Base-by-base conservation (phyloP, 2,797 vertebrate species). In the Hozukius guyotensis region DNA sequence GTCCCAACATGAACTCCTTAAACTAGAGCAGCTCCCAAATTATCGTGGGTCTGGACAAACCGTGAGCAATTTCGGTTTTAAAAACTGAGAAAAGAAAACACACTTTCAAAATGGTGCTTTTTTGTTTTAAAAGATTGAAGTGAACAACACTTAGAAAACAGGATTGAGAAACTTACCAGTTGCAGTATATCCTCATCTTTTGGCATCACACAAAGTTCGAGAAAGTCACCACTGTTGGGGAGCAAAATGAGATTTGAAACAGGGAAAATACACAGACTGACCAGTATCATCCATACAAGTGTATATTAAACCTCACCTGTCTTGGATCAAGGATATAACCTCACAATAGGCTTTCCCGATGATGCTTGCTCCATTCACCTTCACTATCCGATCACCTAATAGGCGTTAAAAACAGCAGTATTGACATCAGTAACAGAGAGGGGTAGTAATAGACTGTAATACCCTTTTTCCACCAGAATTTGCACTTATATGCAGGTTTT, bases 161-260 rank as follows among this genome's bases (percentile, higher is more conserved):
- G 6, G 22, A 63, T 2, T 38, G 6, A 16, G 42, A 76, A 77
- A 93, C 97, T 95, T 96, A 99, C 99, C 97, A 99, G 89, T 34
- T 99, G 99, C 75, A 99, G 96, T 81, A 99, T 99, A 84, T 99
- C 99, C 89, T 99, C 99, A 79, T 99, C 99, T 96, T 99, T 99
- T 90, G 98, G 99, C 98, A 99, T 99, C 83, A 99, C 98, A 86
- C 98, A 99, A 87, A 99, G 97, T 88, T 99, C 98, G 88, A 99
- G 95, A 78, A 97, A 93, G 32, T 96, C 95, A 69, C 97, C 97
- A 92, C 99, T 99, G 94, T 82, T 96, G 91, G 38, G 27, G 20
- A 82, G 80, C 22, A 69, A 59, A 57, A 52, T 68, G 27, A 73
- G 1, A 60, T 6, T 83, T 34, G 64, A 46, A 63, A 53, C 1